Percentiles rank a stretch among this genome's conserved stretches.
Conservation (phyloP, 2,797 vertebrate genomes). For the Myripristis jacobus region DNA sequence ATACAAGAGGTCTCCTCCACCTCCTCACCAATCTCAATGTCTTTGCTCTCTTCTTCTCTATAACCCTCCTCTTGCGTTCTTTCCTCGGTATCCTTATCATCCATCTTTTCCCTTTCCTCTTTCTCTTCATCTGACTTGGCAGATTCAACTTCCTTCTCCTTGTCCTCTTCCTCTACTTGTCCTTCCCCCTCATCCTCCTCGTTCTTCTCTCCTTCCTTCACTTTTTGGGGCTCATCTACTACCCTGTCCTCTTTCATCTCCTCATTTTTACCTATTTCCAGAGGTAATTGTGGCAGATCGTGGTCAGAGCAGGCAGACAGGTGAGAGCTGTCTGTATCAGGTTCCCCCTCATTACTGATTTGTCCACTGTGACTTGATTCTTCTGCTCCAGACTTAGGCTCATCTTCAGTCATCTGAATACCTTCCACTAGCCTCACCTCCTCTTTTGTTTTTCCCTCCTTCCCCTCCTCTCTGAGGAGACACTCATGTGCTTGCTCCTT, state of each 20-base stretch:
- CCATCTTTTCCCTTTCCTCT: constrained; percentile 10
- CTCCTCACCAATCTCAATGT: constrained; percentile 44
- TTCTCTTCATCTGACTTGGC: constrained; percentile 3
- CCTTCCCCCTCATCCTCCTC: neutral
- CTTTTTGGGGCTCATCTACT: neutral
- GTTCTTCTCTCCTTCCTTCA: neutral
- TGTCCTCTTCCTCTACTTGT: neutral
- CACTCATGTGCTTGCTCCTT: constrained; percentile 19
- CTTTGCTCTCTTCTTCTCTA: constrained; percentile 6
- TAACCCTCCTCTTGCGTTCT: neutral
- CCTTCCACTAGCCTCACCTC: constrained; percentile 48
- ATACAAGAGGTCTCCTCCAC: constrained; percentile 76
- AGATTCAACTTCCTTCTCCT: neutral
- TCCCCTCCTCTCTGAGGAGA: constrained; percentile 1
- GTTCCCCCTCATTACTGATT: constrained; percentile 63
- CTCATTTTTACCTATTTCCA: constrained; percentile 22
- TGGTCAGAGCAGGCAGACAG: constrained; percentile 80
- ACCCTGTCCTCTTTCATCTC: constrained; percentile 21
- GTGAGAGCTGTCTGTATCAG: constrained; percentile 63
- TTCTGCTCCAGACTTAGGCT: constrained; percentile 66
- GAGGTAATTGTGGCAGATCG: constrained; percentile 51
- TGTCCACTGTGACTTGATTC: constrained; percentile 71
- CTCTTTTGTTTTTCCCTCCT: constrained; percentile 31
- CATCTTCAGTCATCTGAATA: constrained; percentile 67
- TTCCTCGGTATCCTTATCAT: constrained; percentile 10